These are phyloP conservation scores for Channa striata DNA, from an alignment of 2,797 vertebrate genomes.

Conservation along the genomic window DNA sequence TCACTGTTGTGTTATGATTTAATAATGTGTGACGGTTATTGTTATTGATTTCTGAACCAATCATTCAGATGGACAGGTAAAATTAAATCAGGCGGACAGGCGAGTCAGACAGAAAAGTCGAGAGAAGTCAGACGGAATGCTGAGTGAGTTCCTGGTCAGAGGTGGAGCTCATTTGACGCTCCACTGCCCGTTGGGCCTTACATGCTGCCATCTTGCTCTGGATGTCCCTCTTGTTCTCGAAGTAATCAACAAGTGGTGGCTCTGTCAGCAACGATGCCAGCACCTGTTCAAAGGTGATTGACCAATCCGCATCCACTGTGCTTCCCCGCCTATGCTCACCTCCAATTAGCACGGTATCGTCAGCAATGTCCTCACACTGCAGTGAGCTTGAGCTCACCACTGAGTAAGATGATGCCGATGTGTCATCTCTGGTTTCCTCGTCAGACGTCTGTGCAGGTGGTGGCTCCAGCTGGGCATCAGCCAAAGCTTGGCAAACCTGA, in stretches of 20 bases:
- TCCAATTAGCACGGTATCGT: constrained; percentile 90
- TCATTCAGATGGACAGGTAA: too few species aligned
- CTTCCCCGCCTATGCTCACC: constrained; percentile 83
- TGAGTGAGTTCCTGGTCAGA: constrained; percentile 90
- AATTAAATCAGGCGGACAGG: background rate
- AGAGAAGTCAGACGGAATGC: constrained; percentile 77
- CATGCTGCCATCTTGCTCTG: constrained; percentile 85
- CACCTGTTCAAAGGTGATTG: constrained; percentile 97
- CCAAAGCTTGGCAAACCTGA: constrained; percentile 79
- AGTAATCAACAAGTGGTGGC: constrained; percentile 93
- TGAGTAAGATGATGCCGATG: constrained; percentile 94
- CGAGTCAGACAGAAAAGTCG: background rate
- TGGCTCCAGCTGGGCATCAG: constrained; percentile 85
- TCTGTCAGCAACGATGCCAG: constrained; percentile 95
- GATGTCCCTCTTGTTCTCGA: constrained; percentile 92
- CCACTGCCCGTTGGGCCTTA: constrained; percentile 89
- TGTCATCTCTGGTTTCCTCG: constrained; percentile 93
- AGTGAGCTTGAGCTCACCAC: constrained; percentile 92
- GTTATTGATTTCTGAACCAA: background rate
- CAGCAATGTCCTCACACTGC: constrained; percentile 92
- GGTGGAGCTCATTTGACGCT: constrained; percentile 91
- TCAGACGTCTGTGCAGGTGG: constrained; percentile 80
- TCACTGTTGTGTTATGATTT: background rate
- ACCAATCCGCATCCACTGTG: constrained; percentile 91
- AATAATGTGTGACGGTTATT: background rate